Conservation (phyloP, 2,113 vertebrate species). For the Mesoclemmys tuberculata region DNA sequence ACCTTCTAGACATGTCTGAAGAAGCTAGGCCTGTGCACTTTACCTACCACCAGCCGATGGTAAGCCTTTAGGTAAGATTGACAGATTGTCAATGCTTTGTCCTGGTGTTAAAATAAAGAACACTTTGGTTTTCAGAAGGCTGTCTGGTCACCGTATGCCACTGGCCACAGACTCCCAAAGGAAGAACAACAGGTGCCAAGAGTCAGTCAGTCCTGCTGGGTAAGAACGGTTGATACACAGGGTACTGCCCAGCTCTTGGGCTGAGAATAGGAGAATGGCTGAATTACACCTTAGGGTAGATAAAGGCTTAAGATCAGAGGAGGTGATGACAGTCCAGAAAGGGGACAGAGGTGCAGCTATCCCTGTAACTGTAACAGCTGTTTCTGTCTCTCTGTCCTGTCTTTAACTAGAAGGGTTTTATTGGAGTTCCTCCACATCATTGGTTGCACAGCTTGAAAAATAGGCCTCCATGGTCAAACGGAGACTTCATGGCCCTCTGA, state of each 20-base stretch:
- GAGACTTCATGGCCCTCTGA: not conserved
- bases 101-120: not conserved
- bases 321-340: not conserved
- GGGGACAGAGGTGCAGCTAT: not conserved
- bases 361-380: not conserved
- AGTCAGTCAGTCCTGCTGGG: not conserved
- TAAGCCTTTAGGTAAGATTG: not conserved
- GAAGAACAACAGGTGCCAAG: not conserved
- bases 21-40: not conserved
- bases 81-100: not conserved
- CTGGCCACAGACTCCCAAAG: not conserved
- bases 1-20: not conserved
- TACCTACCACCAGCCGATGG: not conserved
- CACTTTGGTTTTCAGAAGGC: not conserved
- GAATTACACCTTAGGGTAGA: not conserved
- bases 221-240: not conserved
- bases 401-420: not conserved
- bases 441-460: not conserved
- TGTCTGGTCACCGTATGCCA: not conserved
- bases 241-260: fast-evolving
- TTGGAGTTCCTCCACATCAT: not conserved
- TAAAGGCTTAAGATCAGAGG: not conserved
- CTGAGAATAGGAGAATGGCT: not conserved
- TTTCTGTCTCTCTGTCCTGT: not conserved
- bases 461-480: not conserved